Conservation (phyloP, 2,797 vertebrate genomes). For the Melanotaenia pygmaea region DNA sequence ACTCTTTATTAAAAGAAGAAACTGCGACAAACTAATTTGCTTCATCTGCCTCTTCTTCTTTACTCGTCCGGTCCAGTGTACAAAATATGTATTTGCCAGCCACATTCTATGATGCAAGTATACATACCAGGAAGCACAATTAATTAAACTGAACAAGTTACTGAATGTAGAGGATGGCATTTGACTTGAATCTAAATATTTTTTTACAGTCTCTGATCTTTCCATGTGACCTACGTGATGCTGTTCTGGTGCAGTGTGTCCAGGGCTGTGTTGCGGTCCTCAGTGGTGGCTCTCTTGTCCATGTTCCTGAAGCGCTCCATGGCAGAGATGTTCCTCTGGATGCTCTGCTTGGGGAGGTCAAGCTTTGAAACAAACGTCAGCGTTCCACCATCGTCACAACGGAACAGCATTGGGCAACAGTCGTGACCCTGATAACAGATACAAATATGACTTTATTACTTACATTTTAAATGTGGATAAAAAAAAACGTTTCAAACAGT, state of each 20-base stretch:
- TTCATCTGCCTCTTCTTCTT: no score
- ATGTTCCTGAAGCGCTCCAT: constrained; percentile 99
- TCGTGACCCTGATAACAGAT: constrained; percentile 89
- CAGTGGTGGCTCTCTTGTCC: constrained; percentile 97
- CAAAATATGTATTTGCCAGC: no score
- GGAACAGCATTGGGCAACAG: constrained; percentile 99
- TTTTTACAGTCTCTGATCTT: not conserved
- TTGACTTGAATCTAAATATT: not conserved
- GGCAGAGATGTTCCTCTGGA: constrained; percentile 97
- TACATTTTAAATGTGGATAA: not conserved
- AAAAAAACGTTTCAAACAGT: not conserved
- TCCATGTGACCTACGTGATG: constrained; percentile 88
- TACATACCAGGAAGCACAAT: no score
- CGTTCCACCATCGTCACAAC: constrained; percentile 91
- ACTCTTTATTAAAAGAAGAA: no score
- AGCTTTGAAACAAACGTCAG: constrained; percentile 95
- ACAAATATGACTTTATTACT: not conserved
- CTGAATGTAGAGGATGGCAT: not conserved
- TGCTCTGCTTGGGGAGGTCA: constrained; percentile 98
- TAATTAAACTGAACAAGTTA: no score
- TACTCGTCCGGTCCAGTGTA: no score
- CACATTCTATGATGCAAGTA: no score
- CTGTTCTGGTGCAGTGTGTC: constrained; percentile 97
- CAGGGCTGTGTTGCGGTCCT: constrained; percentile 94
- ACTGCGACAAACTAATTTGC: no score